Percentiles rank a stretch among this genome's conserved stretches.
These are phyloP conservation scores for Cranoglanis bouderius DNA, from an alignment of 2,113 vertebrate genomes.

Conservation along the genomic window DNA sequence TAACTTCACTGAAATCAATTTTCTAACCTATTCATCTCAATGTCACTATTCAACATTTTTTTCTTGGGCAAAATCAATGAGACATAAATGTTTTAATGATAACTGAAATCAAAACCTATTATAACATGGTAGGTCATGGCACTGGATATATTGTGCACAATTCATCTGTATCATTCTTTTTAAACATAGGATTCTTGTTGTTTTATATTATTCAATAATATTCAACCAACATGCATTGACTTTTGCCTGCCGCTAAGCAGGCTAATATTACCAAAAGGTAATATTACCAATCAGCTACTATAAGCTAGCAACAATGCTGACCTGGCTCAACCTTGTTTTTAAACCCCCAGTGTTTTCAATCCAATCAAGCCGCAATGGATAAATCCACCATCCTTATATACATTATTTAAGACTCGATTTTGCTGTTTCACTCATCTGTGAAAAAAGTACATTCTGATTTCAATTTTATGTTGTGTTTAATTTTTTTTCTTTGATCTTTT, in stretches of 20 bases:
- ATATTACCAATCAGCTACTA: background rate
- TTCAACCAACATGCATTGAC: background rate
- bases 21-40: constrained; percentile 22
- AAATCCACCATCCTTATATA: background rate
- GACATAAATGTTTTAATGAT: background rate
- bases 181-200: background rate
- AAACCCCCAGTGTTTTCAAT: background rate
- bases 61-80: background rate
- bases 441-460: background rate
- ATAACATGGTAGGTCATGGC: background rate
- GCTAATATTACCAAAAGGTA: background rate
- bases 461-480: background rate
- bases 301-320: background rate
- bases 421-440: background rate
- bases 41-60: constrained; percentile 4
- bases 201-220: background rate
- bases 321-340: background rate
- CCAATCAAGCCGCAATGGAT: background rate
- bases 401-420: background rate
- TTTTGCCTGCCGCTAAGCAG: background rate
- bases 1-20: background rate
- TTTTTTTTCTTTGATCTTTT: background rate
- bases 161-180: background rate
- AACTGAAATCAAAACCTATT: background rate
- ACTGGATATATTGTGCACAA: background rate